A percentile compares a stretch with the other conserved stretches of the same genome.
phyloP scores from a whole-genome alignment of 2,113 vertebrate genomes.

The Zingel zingel region DNA sequence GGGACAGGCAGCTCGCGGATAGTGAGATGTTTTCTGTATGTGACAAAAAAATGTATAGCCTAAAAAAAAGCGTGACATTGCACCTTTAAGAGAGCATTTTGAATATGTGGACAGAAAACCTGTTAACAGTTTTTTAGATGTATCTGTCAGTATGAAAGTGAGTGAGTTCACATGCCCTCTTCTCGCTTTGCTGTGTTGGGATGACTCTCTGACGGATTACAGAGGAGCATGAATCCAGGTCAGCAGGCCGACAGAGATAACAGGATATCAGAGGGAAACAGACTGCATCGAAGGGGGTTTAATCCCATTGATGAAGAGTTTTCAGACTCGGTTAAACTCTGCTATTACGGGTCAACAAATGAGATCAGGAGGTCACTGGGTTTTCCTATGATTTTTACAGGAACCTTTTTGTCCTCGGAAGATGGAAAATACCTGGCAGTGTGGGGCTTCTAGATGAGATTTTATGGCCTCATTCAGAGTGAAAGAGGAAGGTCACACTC shows the following conservation, averaged over 20 bases:
- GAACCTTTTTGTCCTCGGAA: slow-evolving; percentile 27
- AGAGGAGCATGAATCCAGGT: slow-evolving; percentile 48
- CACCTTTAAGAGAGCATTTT: background rate
- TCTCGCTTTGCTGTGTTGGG: background rate
- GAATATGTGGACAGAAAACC: background rate
- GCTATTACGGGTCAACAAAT: slow-evolving; percentile 49
- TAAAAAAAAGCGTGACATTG: too few relatives aligned
- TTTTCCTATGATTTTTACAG: slow-evolving; percentile 37
- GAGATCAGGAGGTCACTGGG: slow-evolving; percentile 44
- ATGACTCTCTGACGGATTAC: slow-evolving; percentile 27
- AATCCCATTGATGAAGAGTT: slow-evolving; percentile 39
- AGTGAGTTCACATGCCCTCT: slow-evolving; percentile 1
- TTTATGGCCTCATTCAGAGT: slow-evolving; percentile 41
- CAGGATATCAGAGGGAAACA: slow-evolving; percentile 34
- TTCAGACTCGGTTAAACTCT: slow-evolving; percentile 11
- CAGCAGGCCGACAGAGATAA: slow-evolving; percentile 41
- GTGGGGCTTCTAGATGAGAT: slow-evolving; percentile 38
- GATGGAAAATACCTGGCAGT: slow-evolving; percentile 17
- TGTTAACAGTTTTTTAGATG: background rate
- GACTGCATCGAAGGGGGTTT: slow-evolving; percentile 1
- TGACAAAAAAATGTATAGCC: too few relatives aligned
- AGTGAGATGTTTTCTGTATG: too few relatives aligned
- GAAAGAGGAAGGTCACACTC: slow-evolving; percentile 22
- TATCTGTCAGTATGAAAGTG: background rate
- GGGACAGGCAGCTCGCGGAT: too few relatives aligned